Evolutionary conservation across 2,888 invertebrate species (phyloP).

Genomic region (Biston betularia): DNA sequence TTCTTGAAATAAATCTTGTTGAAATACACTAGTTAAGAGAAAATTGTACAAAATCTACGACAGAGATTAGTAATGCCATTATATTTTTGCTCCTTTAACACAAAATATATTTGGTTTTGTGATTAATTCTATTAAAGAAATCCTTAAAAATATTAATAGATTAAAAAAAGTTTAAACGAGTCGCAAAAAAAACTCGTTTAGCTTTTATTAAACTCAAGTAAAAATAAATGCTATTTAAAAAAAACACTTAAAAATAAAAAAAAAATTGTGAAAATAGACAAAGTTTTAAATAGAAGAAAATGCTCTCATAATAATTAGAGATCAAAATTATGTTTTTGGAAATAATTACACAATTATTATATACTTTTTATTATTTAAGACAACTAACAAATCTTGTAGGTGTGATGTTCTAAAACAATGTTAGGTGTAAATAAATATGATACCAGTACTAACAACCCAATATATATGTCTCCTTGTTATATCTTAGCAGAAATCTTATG

Average conservation of each 20-base stretch:
- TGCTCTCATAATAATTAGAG: not conserved
- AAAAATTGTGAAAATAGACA: not conserved
- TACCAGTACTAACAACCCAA: not conserved
- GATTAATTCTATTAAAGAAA: not conserved
- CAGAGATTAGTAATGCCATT: no score
- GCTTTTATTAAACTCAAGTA: not conserved
- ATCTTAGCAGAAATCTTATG: no score
- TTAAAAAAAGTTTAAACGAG: no score
- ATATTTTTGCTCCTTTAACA: no score
- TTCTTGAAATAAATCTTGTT: no score
- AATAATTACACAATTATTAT: not conserved
- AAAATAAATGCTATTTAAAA: not conserved
- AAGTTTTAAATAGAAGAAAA: not conserved
- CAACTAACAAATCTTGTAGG: constrained; percentile 5
- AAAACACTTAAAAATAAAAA: not conserved
- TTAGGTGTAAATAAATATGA: not conserved
- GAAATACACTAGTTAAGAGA: no score
- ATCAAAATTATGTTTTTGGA: constrained; percentile 1
- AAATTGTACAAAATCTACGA: no score
- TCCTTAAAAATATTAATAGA: not conserved
- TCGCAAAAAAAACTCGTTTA: not conserved
- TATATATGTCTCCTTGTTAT: not conserved
- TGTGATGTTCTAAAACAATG: constrained; percentile 12
- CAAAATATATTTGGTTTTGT: not conserved
- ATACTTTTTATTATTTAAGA: not conserved